Conservation (phyloP, 2,797 vertebrate genomes). For the Eulemur rubriventer region DNA sequence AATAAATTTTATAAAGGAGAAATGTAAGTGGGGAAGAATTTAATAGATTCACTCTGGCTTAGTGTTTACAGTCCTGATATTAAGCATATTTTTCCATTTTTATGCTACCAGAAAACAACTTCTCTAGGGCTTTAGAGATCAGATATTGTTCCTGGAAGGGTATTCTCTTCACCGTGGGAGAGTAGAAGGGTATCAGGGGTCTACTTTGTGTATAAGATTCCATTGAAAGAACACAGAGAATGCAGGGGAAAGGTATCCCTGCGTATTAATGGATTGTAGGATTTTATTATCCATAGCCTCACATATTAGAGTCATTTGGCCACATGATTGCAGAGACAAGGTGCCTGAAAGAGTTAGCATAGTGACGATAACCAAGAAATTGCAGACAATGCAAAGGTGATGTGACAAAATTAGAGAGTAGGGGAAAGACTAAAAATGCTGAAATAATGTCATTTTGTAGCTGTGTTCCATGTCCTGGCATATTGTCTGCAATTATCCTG, state of each 20-base stretch:
- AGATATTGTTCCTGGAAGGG: background rate
- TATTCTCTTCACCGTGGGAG: background rate
- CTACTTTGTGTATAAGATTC: background rate
- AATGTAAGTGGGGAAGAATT: background rate
- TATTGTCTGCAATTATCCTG: background rate
- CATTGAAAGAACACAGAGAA: background rate
- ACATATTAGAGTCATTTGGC: background rate
- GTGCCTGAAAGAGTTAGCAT: background rate
- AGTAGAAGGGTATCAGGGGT: background rate
- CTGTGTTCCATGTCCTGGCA: background rate
- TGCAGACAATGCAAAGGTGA: background rate
- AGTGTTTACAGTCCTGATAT: background rate
- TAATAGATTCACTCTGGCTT: background rate
- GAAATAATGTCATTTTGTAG: conserved; percentile 2
- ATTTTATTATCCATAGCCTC: background rate
- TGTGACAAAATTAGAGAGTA: background rate
- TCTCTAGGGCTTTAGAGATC: background rate
- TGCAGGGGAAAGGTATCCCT: background rate
- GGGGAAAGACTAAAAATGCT: background rate
- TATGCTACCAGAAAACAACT: background rate
- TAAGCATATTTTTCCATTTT: background rate
- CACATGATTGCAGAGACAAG: background rate
- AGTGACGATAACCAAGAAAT: background rate
- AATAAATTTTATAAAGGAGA: background rate
- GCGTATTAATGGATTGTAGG: background rate